Evolutionary conservation across 2,888 invertebrate species (phyloP), one percentile per base, ranked within the genome.

Genomic region (Timandra comae): DNA sequence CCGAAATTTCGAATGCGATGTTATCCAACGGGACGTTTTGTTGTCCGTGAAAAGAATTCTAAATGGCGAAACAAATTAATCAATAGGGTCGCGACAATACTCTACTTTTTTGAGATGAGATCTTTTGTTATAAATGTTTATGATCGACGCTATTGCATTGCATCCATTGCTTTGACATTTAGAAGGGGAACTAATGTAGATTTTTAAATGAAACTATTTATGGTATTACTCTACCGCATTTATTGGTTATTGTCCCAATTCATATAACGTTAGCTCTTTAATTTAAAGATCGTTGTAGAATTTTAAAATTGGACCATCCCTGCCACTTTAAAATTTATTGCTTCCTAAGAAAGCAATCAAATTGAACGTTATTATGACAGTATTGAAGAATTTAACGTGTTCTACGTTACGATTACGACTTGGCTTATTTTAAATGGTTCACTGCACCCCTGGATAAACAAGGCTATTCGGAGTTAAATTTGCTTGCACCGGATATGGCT

Each of bases 401-500:
- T 75, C 70, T 71, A 65, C 60, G 72, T 65, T 63, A 78, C 16
- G 16, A 16, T 78, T 72, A 77, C 73, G 76, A 71, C 68, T 72
- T 45, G 52, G 61, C 66, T 65, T 63, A 55, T 67, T 72, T 76
- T 78, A 76, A 81, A 78, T 82, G 75, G 82, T 82, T 82, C 84
- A 81, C 51, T 81, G 84, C 81, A 77, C 84, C 80, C 78, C 80
- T 78, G 76, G 76, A 79, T 82, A 82, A 84, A 84, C 82, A 84
- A 63, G 69, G 59, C 70, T 77, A 78, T 75, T 75, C 55, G 64
- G 52, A 76, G 80, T 80, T 81, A 78, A 84, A 79, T 81, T 81
- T 79, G 81, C 81, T 75, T 71, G 66, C 68, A 69, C 84, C 84
- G 84, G 84, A 85, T 79, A 80, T 75, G 71, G 65, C 74, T 67